Conservation (phyloP, 2,113 vertebrate genomes). For the Recurvirostra avosetta region DNA sequence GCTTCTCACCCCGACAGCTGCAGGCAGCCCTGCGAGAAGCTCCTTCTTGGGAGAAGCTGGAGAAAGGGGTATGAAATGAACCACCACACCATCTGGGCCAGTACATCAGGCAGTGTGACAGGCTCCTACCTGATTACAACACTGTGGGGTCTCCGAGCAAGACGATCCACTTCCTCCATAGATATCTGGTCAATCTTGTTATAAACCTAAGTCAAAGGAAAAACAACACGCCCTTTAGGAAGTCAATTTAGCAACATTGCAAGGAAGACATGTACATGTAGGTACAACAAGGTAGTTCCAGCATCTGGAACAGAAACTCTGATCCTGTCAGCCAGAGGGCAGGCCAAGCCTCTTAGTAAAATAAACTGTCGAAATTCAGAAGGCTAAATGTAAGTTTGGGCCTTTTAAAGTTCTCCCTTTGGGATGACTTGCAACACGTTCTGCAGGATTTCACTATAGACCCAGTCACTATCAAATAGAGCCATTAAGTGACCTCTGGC, state of each 20-base stretch:
- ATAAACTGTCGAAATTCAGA: not conserved
- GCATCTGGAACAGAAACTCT: not conserved
- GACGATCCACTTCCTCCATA: constrained; percentile 94
- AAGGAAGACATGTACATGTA: rapidly evolving
- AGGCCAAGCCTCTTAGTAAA: not conserved
- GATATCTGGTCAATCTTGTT: constrained; percentile 99
- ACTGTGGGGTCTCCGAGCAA: constrained; percentile 87
- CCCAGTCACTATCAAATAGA: not conserved
- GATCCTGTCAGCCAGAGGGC: not conserved
- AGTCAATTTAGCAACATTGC: not conserved
- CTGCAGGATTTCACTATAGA: not conserved
- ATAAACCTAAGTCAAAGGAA: constrained; percentile 83
- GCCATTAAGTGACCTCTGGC: not conserved
- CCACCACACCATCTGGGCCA: not conserved
- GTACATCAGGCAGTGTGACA: rapidly evolving
- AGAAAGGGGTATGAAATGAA: not conserved
- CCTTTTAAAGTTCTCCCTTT: not conserved
- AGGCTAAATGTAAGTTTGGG: not conserved
- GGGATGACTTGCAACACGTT: not conserved
- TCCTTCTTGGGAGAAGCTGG: not conserved
- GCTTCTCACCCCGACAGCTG: not conserved
- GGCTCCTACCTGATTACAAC: constrained; percentile 90
- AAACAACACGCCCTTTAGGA: not conserved
- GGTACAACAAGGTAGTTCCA: not conserved
- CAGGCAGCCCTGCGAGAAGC: not conserved